Evolutionary conservation across 1,140 invertebrate species (phyloP).

Genomic region (Elysia chlorotica): DNA sequence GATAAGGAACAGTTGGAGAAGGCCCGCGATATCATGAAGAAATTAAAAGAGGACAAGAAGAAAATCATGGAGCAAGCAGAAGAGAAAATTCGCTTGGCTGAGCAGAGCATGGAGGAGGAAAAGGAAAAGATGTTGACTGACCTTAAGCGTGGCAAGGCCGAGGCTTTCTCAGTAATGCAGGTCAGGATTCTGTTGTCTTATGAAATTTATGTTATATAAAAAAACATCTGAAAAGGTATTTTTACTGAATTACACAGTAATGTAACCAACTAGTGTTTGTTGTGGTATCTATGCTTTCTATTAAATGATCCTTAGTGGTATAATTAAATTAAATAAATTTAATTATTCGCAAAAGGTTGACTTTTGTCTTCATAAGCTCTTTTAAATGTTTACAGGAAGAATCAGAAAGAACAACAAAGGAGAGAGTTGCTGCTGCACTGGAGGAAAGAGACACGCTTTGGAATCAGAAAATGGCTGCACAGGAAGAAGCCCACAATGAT

Average conservation of each 20-base stretch:
- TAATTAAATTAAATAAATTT: no score
- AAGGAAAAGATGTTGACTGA: constrained; percentile 61
- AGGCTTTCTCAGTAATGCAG: constrained; percentile 62
- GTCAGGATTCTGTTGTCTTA: no score
- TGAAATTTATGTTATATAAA: no score
- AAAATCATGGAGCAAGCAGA: constrained; percentile 44
- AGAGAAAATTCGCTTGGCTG: constrained; percentile 40
- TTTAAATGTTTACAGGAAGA: constrained; percentile 51
- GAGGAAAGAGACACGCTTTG: constrained; percentile 46
- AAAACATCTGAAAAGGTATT: no score
- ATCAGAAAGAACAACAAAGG: constrained; percentile 38
- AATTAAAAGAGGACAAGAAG: constrained; percentile 56
- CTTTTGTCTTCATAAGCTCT: no score
- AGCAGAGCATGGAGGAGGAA: constrained; percentile 60
- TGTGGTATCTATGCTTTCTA: no score
- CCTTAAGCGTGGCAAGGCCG: constrained; percentile 62
- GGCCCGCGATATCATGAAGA: constrained; percentile 57
- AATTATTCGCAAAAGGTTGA: no score
- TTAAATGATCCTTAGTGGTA: no score
- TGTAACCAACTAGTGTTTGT: no score
- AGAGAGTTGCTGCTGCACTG: constrained; percentile 33
- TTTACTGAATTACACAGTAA: no score
- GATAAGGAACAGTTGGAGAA: constrained; percentile 58
- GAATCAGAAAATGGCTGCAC: constrained; percentile 46
- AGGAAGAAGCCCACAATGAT: constrained; percentile 40